These are phyloP conservation scores for Larimichthys crocea DNA, from an alignment of 2,113 vertebrate genomes.

Conservation along the genomic window DNA sequence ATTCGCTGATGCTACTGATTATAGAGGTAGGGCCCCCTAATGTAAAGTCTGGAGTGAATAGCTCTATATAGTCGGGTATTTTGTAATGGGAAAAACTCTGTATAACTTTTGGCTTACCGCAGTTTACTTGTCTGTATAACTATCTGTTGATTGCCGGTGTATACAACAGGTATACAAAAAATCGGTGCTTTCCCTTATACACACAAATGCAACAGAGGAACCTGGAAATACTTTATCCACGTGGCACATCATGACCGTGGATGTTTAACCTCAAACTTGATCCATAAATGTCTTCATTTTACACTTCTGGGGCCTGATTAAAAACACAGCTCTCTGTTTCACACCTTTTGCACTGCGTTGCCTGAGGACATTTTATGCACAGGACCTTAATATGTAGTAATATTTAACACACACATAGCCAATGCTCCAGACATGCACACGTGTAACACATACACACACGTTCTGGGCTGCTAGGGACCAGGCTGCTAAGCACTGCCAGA, in stretches of 20 bases:
- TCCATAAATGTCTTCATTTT: slow-evolving; percentile 46
- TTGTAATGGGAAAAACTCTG: slow-evolving; percentile 55
- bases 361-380: slow-evolving; percentile 27
- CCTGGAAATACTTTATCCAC: slow-evolving; percentile 52
- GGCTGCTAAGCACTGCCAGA: slow-evolving; percentile 67
- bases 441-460: slow-evolving; percentile 28
- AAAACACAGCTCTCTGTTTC: slow-evolving; percentile 62
- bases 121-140: slow-evolving; percentile 60
- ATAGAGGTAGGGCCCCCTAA: slow-evolving; percentile 57
- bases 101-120: slow-evolving; percentile 33
- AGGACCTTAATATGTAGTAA: slow-evolving; percentile 33
- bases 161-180: slow-evolving; percentile 62
- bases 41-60: slow-evolving; percentile 59
- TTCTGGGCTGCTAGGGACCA: slow-evolving; percentile 45
- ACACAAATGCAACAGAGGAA: slow-evolving; percentile 41
- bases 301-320: slow-evolving; percentile 46
- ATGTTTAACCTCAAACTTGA: slow-evolving; percentile 55
- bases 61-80: slow-evolving; percentile 35
- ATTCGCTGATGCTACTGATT: slow-evolving; percentile 77
- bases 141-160: slow-evolving; percentile 67
- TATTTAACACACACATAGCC: slow-evolving; percentile 41
- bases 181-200: slow-evolving; percentile 1
- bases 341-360: slow-evolving; percentile 50
- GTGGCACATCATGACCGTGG: not conserved
- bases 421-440: slow-evolving; percentile 22